Percentiles rank a stretch among this genome's conserved stretches.
Evolutionary conservation across 2,797 vertebrate species (phyloP).

Genomic region (Macrochelys suwanniensis): DNA sequence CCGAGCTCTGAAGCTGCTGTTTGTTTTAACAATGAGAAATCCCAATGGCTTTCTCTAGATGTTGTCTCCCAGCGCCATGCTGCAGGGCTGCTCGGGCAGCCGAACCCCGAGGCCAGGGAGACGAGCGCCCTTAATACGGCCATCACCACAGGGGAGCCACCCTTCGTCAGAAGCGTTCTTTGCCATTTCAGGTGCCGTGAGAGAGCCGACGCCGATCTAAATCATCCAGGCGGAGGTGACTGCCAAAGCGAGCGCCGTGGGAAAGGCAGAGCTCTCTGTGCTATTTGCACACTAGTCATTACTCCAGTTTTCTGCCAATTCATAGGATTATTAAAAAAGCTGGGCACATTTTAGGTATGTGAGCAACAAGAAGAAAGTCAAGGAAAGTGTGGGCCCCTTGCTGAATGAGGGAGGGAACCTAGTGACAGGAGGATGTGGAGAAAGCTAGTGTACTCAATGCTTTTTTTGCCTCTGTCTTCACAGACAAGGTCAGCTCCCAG

Average conservation of each 20-base stretch:
- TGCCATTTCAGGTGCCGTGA: constrained; percentile 38
- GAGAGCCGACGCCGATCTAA: constrained; percentile 30
- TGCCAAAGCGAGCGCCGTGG: not conserved
- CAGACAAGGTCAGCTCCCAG: too few relatives aligned
- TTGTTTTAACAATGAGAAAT: not conserved
- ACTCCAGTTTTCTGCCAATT: constrained; percentile 12
- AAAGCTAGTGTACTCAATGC: too few relatives aligned
- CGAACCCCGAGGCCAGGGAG: not conserved
- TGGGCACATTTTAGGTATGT: too few relatives aligned
- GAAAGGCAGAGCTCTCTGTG: not conserved
- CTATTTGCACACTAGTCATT: constrained; percentile 38
- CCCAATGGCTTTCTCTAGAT: not conserved
- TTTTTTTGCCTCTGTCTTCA: too few relatives aligned
- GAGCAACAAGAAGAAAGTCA: too few relatives aligned
- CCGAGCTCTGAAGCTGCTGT: not conserved
- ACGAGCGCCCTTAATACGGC: not conserved
- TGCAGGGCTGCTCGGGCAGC: not conserved
- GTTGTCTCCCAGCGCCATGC: not conserved
- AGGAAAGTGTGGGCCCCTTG: too few relatives aligned
- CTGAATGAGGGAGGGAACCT: too few relatives aligned
- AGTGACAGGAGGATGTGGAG: too few relatives aligned
- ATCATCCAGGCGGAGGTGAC: constrained; percentile 32
- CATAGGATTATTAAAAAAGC: not conserved
- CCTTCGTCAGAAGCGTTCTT: constrained; percentile 22
- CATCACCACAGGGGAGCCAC: not conserved